Conservation (phyloP, 35 echinoderm and acorn worm genomes). For the Holothuria glaberrima region DNA sequence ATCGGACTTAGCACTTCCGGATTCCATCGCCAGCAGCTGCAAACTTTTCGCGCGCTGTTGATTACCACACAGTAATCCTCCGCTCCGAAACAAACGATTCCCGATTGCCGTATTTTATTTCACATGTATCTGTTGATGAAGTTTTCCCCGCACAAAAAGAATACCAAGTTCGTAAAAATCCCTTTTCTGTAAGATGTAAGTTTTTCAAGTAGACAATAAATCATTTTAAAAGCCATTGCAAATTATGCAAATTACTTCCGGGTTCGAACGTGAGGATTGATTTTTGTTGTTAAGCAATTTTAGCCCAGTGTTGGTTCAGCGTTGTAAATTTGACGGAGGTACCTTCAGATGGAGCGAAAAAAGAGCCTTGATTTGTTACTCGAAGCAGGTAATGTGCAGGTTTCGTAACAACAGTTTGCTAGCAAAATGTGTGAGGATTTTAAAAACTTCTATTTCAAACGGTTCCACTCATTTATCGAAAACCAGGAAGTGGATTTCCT, state of each 20-base stretch:
- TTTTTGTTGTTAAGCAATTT: constrained; percentile 51
- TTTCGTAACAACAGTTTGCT: background rate
- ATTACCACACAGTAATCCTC: constrained; percentile 1
- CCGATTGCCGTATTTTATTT: background rate
- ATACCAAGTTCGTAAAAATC: no score
- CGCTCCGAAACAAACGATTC: constrained; percentile 19
- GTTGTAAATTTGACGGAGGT: background rate
- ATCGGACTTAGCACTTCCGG: constrained; percentile 12
- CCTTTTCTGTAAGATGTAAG: no score
- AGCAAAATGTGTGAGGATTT: no score
- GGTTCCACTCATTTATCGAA: constrained; percentile 9
- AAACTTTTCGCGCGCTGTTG: constrained; percentile 43
- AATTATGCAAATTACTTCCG: constrained; percentile 92
- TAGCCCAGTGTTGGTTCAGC: background rate
- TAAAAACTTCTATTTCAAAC: background rate
- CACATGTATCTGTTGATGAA: no score
- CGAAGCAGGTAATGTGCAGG: constrained; percentile 74
- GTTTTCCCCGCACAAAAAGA: no score
- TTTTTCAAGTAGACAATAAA: no score
- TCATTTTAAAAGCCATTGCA: background rate
- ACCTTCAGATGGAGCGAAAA: constrained; percentile 43
- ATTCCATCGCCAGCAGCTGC: constrained; percentile 23
- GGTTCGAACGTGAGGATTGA: constrained; percentile 56
- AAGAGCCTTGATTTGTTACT: constrained; percentile 86
- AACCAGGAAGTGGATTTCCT: constrained; percentile 83